Evolutionary conservation across 2,113 vertebrate genomes (phyloP), one percentile per base, ranked within the genome.

Genomic region (Cebus imitator): DNA sequence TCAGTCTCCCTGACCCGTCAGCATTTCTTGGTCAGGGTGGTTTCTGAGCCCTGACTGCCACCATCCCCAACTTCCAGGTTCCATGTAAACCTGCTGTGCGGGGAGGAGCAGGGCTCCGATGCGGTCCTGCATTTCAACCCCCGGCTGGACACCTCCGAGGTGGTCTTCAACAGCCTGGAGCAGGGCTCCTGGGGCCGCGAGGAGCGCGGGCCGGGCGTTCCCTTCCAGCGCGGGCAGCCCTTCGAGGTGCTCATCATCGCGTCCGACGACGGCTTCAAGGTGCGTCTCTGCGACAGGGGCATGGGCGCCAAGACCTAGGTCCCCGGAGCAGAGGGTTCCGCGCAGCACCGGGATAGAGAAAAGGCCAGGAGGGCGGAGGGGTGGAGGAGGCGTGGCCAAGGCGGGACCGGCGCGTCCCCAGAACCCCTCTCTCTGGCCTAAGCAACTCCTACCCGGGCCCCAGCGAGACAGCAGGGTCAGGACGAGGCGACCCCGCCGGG

Each of bases 211-310:
- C 2, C 97, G 1, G 85, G 70, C 72, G 13, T 96, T 94, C 99
- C 99, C 61, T 99, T 99, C 96, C 61, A 80, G 58, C 97, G 98
- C 84, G 99, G 99, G 52, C 97, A 99, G 93, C 99, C 98, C 98
- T 99, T 99, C 94, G 99, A 99, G 30, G 98, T 99, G 82, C 89
- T 94, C 6, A 17, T 97, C 92, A 97, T 92, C 17, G 21, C 45
- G n/a, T 21, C 85, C 0, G 68, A 94, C 0, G 61, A 92, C 0
- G 84, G 80, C 25, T 96, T 43, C 90, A 94, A 96, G 96, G 96
- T 96, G 75, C 0, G 64, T 14, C 12, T 4, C 21, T 12, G 23
- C 3, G 8, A 25, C 43, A 12, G 75, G 12, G 30, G 16, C 3
- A 1, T 0, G 73, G 40, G 2, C 9, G 21, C 27, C 72, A 5